Evolutionary conservation across 2,888 invertebrate genomes (phyloP), one percentile per base, ranked within the genome.

Genomic region (Yponomeuta plumbellus): DNA sequence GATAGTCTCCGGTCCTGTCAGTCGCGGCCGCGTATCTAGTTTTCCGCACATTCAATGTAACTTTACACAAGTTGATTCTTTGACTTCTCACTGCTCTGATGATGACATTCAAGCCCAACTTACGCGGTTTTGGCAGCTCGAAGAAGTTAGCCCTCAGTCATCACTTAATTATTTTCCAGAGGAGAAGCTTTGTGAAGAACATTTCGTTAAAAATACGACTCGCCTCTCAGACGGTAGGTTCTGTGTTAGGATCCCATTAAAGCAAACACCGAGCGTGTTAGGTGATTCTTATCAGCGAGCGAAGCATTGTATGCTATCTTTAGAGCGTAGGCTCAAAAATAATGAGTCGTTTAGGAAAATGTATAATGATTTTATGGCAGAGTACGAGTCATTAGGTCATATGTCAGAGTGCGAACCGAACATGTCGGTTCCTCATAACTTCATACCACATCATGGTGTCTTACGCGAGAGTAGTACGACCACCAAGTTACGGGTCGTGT

Each of bases 151-250:
- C 44, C 26, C 52, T 26, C 17, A 66, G 23, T 67, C 66, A 56
- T 64, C 66, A 40, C 3, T 26, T 26, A 26, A 59, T 61, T 70
- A 69, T 59, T 66, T 68, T 44, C 13, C 44, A 10, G 73, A 75
- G 56, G 74, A 73, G 63, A 69, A 68, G 23, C 2, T 65, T 10
- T 75, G 75, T 61, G 73, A 75, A 66, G 70, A 72, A 10, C 71
- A 73, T 68, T 74, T 74, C 65, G 23, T 71, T 13, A 67, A 71
- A 68, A 74, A 72, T 67, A 73, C 72, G 10, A 71, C 69, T 26
- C 72, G 74, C 23, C 65, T 72, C 10, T 21, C 23, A 1, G 70
- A 74, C 34, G 75, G 75, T 40, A 71, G 72, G 17, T 76, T 75
- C 61, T 70, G 70, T 66, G 74, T 74, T 22, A 59, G 69, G 0